Evolutionary conservation across 2,888 invertebrate genomes (phyloP), one percentile per base, ranked within the genome.

Genomic region (Galerucella nymphaeae): DNA sequence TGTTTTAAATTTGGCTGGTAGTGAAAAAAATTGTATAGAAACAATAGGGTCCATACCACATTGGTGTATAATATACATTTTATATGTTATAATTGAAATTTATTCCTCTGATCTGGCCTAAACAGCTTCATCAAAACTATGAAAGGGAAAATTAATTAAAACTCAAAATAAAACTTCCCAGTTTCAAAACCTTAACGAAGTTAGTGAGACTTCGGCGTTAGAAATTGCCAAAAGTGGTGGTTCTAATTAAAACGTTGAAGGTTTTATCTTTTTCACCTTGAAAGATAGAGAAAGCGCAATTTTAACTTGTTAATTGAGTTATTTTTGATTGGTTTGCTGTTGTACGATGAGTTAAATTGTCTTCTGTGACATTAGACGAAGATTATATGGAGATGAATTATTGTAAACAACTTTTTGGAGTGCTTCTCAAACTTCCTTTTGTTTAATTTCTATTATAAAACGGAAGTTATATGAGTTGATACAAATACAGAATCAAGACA

Each of bases 111-210:
- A 45, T 45, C 13, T 45, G 45, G 14, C 11, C 14, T 45, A 1
- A 45, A 5, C 45, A 45, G 14, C 5, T 45, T 45, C 45, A 4
- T 45, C 14, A 45, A 5, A 45, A 45, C 13, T 14, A 45, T 14
- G 18, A n/a, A 1, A 59, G 14, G 1, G 11, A 41, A 62, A 18
- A 62, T 18, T 62, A 42, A 62, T 67, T 48, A 18, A 45, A 67
- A 67, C 23, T 50, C 30, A 64, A 67, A 73, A 73, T 73, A 64
- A 73, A 73, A 73, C 70, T 73, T 66, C 64, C 45, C 59, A 73
- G 63, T 70, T 66, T 64, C 42, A 30, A 67, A 67, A 67, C 67
- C 59, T 64, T 73, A 73, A 73, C 63, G 62, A 70, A 66, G 70
- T 73, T 66, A 67, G 55, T 14, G 50, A 65, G 66, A 70, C 66